phyloP scores from a whole-genome alignment of 2,888 invertebrate species.

The Coremacera marginata region DNA sequence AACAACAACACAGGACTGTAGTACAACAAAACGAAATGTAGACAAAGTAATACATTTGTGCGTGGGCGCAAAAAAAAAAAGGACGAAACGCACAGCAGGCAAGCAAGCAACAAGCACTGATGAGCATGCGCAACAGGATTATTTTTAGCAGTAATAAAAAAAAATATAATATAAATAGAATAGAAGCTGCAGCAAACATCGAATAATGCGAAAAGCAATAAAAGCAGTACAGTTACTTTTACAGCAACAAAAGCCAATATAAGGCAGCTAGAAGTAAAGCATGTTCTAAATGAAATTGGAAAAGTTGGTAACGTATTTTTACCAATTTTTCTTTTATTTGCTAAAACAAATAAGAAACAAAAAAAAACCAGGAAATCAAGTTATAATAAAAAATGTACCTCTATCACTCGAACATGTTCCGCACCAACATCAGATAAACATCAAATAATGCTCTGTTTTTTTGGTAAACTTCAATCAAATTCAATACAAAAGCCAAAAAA shows the following conservation, averaged over 20 bases:
- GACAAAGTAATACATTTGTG: neutral
- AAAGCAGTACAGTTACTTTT: conserved; percentile 14
- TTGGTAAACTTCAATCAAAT: too few relatives aligned
- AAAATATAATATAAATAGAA: conserved; percentile 17
- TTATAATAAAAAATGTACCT: neutral
- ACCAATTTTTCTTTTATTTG: neutral
- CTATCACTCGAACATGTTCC: too few relatives aligned
- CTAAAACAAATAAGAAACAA: neutral
- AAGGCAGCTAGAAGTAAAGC: too few relatives aligned
- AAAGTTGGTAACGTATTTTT: neutral
- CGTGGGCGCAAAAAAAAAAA: conserved; percentile 1
- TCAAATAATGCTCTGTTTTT: neutral
- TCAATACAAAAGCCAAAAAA: neutral
- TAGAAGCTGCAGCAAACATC: neutral
- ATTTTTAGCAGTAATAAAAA: conserved; percentile 22
- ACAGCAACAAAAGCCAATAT: neutral
- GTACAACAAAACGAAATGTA: neutral
- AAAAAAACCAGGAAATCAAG: neutral
- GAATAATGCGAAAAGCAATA: neutral
- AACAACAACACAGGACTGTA: neutral
- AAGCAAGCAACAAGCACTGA: neutral
- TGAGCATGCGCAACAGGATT: conserved; percentile 26
- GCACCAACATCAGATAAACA: too few relatives aligned
- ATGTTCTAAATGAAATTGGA: neutral
- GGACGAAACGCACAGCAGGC: neutral